Conservation (phyloP, 2,113 vertebrate genomes). For the Neodontobutis hainanensis region DNA sequence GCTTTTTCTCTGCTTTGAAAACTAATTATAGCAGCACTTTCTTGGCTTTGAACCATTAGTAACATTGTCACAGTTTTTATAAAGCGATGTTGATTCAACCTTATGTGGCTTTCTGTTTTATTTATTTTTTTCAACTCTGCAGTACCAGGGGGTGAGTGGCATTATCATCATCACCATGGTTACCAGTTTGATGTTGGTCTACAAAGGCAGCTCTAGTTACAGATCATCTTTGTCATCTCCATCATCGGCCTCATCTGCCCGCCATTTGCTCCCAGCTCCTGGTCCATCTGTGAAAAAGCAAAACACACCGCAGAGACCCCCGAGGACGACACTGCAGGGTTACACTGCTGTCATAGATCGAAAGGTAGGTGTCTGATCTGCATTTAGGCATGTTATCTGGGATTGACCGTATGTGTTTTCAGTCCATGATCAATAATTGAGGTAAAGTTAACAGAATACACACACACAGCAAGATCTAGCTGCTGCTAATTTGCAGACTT, state of each 20-base stretch:
- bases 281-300: slow-evolving; percentile 15
- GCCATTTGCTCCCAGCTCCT: slow-evolving; percentile 7
- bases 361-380: slow-evolving; percentile 75
- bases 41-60: neutral
- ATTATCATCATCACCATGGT: slow-evolving; percentile 87
- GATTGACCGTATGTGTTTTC: no score
- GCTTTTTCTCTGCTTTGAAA: slow-evolving; percentile 5
- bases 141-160: slow-evolving; percentile 88
- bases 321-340: slow-evolving; percentile 73
- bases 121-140: slow-evolving; percentile 8
- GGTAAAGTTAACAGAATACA: no score
- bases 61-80: no score
- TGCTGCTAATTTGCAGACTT: no score
- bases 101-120: neutral
- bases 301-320: slow-evolving; percentile 9
- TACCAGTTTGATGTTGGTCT: slow-evolving; percentile 89
- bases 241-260: slow-evolving; percentile 15
- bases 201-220: slow-evolving; percentile 75
- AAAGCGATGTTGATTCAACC: neutral
- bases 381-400: no score
- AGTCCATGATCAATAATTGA: no score
- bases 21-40: slow-evolving; percentile 4
- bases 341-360: slow-evolving; percentile 86
- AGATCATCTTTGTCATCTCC: slow-evolving; percentile 26
- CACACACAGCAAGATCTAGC: no score